Percentiles rank a stretch among this genome's conserved stretches.
These are phyloP conservation scores for Odobenus rosmarus DNA, from an alignment of 2,113 vertebrate species.

Conservation along the genomic window DNA sequence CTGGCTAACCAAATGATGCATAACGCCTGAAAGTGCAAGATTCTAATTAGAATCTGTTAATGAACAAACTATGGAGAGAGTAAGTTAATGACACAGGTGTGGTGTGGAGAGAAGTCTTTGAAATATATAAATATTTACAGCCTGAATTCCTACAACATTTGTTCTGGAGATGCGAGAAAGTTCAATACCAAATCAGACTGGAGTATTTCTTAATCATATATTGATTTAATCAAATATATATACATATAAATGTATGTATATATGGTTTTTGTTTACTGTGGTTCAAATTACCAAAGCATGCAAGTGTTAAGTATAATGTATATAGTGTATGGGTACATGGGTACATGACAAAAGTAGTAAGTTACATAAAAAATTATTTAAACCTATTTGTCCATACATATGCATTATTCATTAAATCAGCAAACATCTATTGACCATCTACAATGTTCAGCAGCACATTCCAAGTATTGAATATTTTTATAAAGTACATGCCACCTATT, in stretches of 20 bases:
- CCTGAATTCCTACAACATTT: not conserved
- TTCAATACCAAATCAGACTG: not conserved
- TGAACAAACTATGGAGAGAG: not conserved
- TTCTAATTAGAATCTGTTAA: constrained; percentile 22
- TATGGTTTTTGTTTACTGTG: not conserved
- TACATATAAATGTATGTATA: not conserved
- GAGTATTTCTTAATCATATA: not conserved
- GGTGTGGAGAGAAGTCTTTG: not conserved
- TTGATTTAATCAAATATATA: not conserved
- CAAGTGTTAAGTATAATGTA: not conserved
- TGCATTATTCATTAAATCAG: not conserved
- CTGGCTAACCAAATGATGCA: not conserved
- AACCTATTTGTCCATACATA: not conserved
- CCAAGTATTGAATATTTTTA: not conserved
- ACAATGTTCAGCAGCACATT: not conserved
- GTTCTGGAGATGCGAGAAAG: not conserved
- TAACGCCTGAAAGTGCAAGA: not conserved
- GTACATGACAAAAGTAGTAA: not conserved
- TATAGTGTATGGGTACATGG: not conserved
- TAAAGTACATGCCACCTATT: not conserved
- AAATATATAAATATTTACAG: not conserved
- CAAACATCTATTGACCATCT: not conserved
- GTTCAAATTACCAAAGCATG: not conserved
- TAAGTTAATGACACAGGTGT: not conserved
- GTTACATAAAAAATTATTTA: not conserved